These are phyloP conservation scores for Papilio helenus DNA, from an alignment of 1,140 invertebrate genomes.

Conservation along the genomic window DNA sequence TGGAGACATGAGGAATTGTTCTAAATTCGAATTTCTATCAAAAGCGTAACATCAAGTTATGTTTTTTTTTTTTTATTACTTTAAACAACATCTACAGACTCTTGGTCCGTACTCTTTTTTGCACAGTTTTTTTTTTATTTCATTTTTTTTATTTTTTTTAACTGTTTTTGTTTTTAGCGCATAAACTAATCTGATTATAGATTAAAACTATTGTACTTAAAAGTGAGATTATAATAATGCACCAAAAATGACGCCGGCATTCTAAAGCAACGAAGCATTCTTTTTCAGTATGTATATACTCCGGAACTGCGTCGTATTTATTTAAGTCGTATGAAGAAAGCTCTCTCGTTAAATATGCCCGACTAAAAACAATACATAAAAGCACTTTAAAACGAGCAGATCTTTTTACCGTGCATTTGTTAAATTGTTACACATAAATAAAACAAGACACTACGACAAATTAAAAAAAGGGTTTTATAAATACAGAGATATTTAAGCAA, in stretches of 20 bases:
- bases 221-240: slow-evolving; percentile 1
- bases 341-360: slow-evolving; percentile 26
- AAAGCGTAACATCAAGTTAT: too few relatives aligned
- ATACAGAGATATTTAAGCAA: background rate
- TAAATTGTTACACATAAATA: background rate
- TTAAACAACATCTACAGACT: too few relatives aligned
- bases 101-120: too few relatives aligned
- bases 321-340: slow-evolving; percentile 29
- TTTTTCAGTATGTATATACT: slow-evolving; percentile 4
- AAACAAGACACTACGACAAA: background rate
- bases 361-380: slow-evolving; percentile 10
- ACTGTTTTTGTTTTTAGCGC: too few relatives aligned
- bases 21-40: too few relatives aligned
- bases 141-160: too few relatives aligned
- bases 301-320: slow-evolving; percentile 14
- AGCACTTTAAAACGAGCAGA: slow-evolving; percentile 8
- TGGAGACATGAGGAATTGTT: too few relatives aligned
- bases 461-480: background rate
- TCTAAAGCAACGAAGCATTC: slow-evolving; percentile 8
- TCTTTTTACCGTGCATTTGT: slow-evolving; percentile 15
- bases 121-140: too few relatives aligned
- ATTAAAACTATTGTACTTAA: background rate
- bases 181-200: too few relatives aligned
- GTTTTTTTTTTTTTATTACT: too few relatives aligned
- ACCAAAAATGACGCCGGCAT: background rate